Evolutionary conservation across 2,888 invertebrate genomes (phyloP), one percentile per base, ranked within the genome.

Genomic region (Andrena haemorrhoa): DNA sequence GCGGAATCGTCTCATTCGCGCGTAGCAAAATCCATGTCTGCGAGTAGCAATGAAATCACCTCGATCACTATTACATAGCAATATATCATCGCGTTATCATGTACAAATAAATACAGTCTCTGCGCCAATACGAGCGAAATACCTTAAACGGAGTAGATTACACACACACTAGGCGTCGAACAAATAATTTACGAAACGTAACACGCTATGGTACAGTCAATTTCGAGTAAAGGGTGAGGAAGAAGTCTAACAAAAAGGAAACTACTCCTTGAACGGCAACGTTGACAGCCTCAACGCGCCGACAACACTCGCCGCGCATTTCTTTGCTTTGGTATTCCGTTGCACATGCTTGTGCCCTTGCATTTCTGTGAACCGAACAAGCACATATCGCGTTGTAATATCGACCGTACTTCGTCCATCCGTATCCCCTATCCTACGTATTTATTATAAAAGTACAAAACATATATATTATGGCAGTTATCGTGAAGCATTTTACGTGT

Each of bases 311-410:
- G 92, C 91, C 92, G 91, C 81, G 90, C 86, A 86, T 90, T 93
- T 92, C 93, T 92, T 92, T 92, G 93, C 93, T 94, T 94, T 93
- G 93, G 92, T 93, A 93, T 93, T 84, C 93, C 93, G 89, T 92
- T 93, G 92, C 91, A 93, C 89, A 90, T 70, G 58, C 70, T 88
- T 88, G 91, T 91, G 90, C 89, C 90, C 90, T 91, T 93, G 93
- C 92, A 93, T 93, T 92, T 93, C 93, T 93, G 93, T 88, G 92
- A 93, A 93, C 88, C 90, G 86, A 90, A 90, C 89, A 88, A 91
- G 88, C 79, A 88, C 84, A 88, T 75, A 88, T 79, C 79, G 88
- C 77, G 63, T 75, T 83, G 73, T 87, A 83, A 79, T 76, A 65
- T 83, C 66, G 70, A 73, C 66, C 56, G 79, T 79, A 79, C 56